Conservation (phyloP, 2,888 invertebrate species). For the Lasioglossum malachurum region DNA sequence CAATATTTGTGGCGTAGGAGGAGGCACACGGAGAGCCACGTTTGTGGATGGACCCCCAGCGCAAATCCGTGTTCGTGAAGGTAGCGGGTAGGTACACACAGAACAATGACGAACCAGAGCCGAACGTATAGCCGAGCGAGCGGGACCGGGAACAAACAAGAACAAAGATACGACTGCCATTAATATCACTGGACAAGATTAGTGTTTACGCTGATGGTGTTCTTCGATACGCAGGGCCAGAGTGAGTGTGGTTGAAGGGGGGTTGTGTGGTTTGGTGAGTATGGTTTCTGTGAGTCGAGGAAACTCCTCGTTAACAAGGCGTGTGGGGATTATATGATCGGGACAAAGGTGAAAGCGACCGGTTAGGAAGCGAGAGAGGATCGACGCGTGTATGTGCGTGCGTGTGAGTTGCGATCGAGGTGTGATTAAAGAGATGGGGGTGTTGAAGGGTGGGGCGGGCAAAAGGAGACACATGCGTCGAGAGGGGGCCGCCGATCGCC, state of each 20-base stretch:
- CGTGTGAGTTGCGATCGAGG: neutral
- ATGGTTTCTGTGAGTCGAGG: neutral
- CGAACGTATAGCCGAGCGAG: slow-evolving; percentile 85
- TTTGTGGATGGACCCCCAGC: slow-evolving; percentile 85
- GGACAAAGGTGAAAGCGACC: neutral
- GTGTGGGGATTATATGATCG: neutral
- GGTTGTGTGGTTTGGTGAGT: neutral
- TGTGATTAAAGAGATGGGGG: neutral
- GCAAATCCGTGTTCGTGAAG: slow-evolving; percentile 85
- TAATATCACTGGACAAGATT: slow-evolving; percentile 85
- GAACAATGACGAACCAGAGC: slow-evolving; percentile 85
- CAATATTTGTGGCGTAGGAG: slow-evolving; percentile 84
- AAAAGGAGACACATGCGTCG: slow-evolving; percentile 52
- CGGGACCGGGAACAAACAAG: slow-evolving; percentile 85
- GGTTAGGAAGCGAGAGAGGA: slow-evolving; percentile 16
- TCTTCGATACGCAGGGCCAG: slow-evolving; percentile 79
- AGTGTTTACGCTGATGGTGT: slow-evolving; percentile 82
- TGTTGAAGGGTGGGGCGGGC: slow-evolving; percentile 10
- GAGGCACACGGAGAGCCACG: slow-evolving; percentile 84
- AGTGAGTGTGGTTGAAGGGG: slow-evolving; percentile 32
- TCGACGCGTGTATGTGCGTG: neutral
- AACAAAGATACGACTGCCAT: slow-evolving; percentile 85
- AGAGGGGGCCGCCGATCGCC: slow-evolving; percentile 48
- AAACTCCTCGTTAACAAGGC: neutral
- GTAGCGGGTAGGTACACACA: slow-evolving; percentile 85